Evolutionary conservation across 1,140 invertebrate species (phyloP).

Genomic region (Aphelinus atriplicis): DNA sequence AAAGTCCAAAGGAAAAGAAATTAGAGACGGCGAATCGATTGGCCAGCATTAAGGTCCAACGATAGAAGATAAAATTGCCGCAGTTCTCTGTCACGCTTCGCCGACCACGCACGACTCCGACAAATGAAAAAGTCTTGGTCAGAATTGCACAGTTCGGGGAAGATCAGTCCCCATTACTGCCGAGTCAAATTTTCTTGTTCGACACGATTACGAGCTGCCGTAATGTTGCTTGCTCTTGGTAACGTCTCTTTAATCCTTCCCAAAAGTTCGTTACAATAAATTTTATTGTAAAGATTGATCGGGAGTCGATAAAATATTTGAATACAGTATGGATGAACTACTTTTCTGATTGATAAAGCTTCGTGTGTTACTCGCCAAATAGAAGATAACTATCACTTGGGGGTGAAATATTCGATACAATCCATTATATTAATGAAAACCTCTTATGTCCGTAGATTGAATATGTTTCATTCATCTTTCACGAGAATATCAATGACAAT

Average conservation of each 20-base stretch:
- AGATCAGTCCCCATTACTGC: not conserved
- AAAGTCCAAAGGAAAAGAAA: constrained; percentile 1
- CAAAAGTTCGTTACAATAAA: too few species aligned
- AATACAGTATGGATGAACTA: too few species aligned
- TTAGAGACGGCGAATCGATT: constrained; percentile 16
- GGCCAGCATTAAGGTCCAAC: constrained; percentile 57
- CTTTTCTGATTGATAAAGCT: too few species aligned
- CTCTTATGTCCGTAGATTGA: too few species aligned
- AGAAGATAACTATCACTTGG: too few species aligned
- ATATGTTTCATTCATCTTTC: too few species aligned
- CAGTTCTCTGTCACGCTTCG: constrained; percentile 10
- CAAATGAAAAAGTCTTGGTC: not conserved
- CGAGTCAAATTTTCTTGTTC: constrained; percentile 15
- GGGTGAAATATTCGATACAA: too few species aligned
- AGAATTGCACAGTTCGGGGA: not conserved
- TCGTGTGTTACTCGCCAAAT: too few species aligned
- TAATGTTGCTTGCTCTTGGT: not conserved
- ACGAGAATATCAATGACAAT: too few species aligned
- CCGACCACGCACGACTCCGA: constrained; percentile 8
- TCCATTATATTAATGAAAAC: too few species aligned
- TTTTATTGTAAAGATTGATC: too few species aligned
- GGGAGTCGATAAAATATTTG: too few species aligned
- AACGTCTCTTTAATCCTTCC: not conserved
- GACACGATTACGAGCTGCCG: not conserved
- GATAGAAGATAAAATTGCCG: constrained; percentile 9